These are phyloP conservation scores for Erythrocercus mccallii DNA, from an alignment of 2,113 vertebrate genomes.

Conservation along the genomic window DNA sequence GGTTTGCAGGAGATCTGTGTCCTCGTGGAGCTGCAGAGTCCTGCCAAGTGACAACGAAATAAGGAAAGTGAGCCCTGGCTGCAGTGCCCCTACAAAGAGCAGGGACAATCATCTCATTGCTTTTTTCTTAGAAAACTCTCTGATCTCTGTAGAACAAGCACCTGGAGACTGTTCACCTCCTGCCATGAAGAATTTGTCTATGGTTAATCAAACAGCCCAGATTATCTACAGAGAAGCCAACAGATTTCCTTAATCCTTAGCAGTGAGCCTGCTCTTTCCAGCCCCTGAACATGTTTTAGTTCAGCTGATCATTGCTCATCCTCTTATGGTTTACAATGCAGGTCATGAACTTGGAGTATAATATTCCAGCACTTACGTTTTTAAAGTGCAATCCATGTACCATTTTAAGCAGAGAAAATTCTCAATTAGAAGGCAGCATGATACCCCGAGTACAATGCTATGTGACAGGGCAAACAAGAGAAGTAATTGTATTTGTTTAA, in stretches of 20 bases:
- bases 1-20: neutral
- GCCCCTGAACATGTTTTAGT: neutral
- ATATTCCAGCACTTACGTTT: constrained; percentile 43
- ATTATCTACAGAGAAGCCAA: neutral
- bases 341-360: constrained; percentile 48
- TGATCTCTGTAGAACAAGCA: neutral
- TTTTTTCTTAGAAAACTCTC: neutral
- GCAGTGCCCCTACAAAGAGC: neutral
- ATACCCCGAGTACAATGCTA: neutral
- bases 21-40: neutral
- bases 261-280: neutral
- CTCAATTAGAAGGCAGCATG: constrained; percentile 39
- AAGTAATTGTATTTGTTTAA: constrained; percentile 59
- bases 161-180: neutral
- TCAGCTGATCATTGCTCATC: constrained; percentile 28
- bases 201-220: neutral
- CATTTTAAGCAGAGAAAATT: constrained; percentile 38
- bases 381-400: constrained; percentile 19
- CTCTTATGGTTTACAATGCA: constrained; percentile 18
- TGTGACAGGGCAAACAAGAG: constrained; percentile 55
- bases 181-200: neutral
- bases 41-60: neutral
- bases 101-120: neutral
- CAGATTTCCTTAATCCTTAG: constrained; percentile 7
- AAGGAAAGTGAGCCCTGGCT: neutral